A percentile compares a stretch with the other conserved stretches of the same genome.
These are phyloP conservation scores for Anhinga rufa DNA, from an alignment of 2,113 vertebrate species.

Conservation along the genomic window DNA sequence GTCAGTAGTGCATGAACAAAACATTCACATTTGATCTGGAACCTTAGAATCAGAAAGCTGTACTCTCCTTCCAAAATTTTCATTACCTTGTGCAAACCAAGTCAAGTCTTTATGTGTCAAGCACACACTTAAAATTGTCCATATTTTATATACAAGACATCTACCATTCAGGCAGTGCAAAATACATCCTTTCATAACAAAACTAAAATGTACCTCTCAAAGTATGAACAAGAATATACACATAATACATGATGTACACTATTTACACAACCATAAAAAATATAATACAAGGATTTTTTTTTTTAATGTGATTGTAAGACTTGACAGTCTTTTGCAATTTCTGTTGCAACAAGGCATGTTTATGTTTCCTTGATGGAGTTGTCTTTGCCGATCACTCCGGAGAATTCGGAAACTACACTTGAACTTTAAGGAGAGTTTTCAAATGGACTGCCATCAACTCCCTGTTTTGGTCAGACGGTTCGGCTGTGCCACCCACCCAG, in stretches of 20 bases:
- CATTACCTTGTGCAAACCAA: conserved; percentile 82
- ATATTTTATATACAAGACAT: conserved; percentile 75
- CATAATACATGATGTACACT: conserved; percentile 90
- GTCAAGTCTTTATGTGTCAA: conserved; percentile 74
- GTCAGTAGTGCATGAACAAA: conserved; percentile 73
- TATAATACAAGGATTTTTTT: conserved; percentile 70
- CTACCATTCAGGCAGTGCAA: conserved; percentile 77
- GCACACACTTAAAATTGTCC: conserved; percentile 68
- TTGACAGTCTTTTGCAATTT: conserved; percentile 70
- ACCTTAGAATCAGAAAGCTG: conserved; percentile 57
- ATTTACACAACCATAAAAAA: conserved; percentile 89
- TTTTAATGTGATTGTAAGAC: conserved; percentile 40
- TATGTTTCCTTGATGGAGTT: conserved; percentile 55
- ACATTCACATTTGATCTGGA: conserved; percentile 75
- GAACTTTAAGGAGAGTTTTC: conserved; percentile 91
- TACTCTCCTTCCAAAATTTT: conserved; percentile 64
- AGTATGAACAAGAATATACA: conserved; percentile 91
- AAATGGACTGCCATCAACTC: conserved; percentile 89
- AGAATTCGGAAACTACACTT: conserved; percentile 60
- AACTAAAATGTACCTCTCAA: conserved; percentile 92
- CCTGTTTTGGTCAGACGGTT: conserved; percentile 73
- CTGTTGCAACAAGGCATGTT: conserved; percentile 76
- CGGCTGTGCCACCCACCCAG: conserved; percentile 83
- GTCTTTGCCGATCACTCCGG: conserved; percentile 30
- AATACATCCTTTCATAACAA: conserved; percentile 93